Percentiles rank a stretch among this genome's conserved stretches.
phyloP scores from a whole-genome alignment of 2,888 invertebrate genomes.

The Xanthia togata region DNA sequence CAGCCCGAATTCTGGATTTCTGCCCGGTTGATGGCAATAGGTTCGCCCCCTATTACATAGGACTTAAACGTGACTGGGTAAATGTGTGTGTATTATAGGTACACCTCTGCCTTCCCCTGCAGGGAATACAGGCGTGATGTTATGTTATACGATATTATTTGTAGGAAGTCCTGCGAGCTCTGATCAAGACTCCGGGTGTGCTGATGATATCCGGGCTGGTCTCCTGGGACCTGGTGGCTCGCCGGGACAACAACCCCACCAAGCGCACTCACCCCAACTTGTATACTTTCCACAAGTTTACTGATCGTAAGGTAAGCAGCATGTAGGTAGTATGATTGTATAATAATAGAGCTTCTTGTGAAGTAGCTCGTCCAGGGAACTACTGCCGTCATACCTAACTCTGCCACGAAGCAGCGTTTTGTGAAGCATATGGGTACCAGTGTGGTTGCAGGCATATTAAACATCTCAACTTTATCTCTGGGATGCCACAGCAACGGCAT shows the following conservation, averaged over 20 bases:
- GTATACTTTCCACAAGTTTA: slow-evolving; percentile 95
- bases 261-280: slow-evolving; percentile 93
- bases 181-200: slow-evolving; percentile 93
- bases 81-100: not conserved
- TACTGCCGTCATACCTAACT: not conserved
- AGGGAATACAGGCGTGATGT: not conserved
- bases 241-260: slow-evolving; percentile 94
- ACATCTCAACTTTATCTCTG: not conserved
- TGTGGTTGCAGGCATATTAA: not conserved
- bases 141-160: slow-evolving; percentile 3
- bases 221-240: slow-evolving; percentile 97
- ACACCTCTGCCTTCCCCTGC: no score
- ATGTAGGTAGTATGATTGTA: not conserved
- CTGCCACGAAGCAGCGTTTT: not conserved
- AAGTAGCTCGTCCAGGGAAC: not conserved
- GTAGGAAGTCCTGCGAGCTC: slow-evolving; percentile 91
- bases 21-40: not conserved
- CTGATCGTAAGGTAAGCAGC: slow-evolving; percentile 89
- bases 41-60: not conserved
- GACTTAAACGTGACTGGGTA: not conserved
- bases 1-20: not conserved
- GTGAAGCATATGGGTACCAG: not conserved
- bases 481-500: not conserved
- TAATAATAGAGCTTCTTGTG: not conserved
- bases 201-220: slow-evolving; percentile 96